phyloP scores from a whole-genome alignment of 2,888 invertebrate species.

The Apodemia hepburni region DNA sequence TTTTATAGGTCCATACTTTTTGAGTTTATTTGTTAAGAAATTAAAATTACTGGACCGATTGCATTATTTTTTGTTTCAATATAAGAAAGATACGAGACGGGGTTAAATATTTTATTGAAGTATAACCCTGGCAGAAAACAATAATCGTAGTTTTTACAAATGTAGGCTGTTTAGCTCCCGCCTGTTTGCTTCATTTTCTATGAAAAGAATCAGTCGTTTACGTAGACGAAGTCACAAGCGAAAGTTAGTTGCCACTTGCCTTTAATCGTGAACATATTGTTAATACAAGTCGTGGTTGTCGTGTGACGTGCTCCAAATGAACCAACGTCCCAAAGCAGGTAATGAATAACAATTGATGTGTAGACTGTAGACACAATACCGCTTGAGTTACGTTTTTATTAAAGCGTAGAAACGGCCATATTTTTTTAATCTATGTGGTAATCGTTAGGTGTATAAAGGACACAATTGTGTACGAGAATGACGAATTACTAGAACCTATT shows the following conservation, averaged over 20 bases:
- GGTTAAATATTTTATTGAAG: too few species aligned
- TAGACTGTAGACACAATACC: constrained; percentile 3
- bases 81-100: too few species aligned
- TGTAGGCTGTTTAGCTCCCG: background rate
- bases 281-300: constrained; percentile 7
- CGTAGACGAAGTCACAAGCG: background rate
- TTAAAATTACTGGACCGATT: too few species aligned
- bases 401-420: background rate
- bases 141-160: background rate
- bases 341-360: constrained; percentile 13
- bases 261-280: constrained; percentile 15
- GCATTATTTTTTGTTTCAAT: too few species aligned
- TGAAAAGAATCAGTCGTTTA: background rate
- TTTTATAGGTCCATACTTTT: too few species aligned
- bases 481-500: too few species aligned
- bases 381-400: background rate
- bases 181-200: background rate
- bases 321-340: constrained; percentile 10
- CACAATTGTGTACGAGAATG: too few species aligned
- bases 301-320: constrained; percentile 12
- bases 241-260: background rate
- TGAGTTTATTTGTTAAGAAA: too few species aligned
- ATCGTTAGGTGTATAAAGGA: too few species aligned
- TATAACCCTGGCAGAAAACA: background rate
- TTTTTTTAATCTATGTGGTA: background rate